Evolutionary conservation across 2,113 vertebrate genomes (phyloP), one percentile per base, ranked within the genome.

Genomic region (Pungitius pungitius): DNA sequence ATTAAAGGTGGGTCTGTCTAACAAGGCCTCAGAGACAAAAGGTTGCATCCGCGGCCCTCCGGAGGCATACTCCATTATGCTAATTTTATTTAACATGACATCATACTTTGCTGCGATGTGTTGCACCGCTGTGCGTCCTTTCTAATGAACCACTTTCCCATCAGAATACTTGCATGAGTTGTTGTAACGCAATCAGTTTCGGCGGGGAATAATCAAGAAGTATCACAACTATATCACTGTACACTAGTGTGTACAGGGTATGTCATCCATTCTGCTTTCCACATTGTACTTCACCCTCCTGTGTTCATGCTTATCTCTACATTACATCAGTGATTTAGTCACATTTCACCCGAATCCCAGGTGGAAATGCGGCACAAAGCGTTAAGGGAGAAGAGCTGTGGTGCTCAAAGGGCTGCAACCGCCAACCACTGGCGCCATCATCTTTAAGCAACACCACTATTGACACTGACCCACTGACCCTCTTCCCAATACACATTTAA

Each of bases 1-100:
- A 68, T 83, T 69, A 83, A 80, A 80, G 75, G 82, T 81, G 80
- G 74, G 26, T 64, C 40, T 43, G 49, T 51, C 20, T 58, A 54
- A 65, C 49, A 59, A 66, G 64, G 17, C 42, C 73, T 69, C 69
- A 8, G 60, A 82, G 62, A 84, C 65, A 60, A 72, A 61, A 62
- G 66, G 66, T 64, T 15, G 69, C 56, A 60, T 69, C 51, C 59
- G 64, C 59, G 47, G 12, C 59, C 51, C 81, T 73, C 73, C 26
- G 35, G 63, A 69, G 61, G 22, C 24, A 8, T 0, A 49, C 47
- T 8, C 3, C 8, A 49, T 55, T 56, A 22, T 26, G 49, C 56
- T 67, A 73, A 72, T 69, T 80, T 47, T 43, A 51, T 73, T 64
- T 63, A 24, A 40, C 58, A 73, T 71, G 58, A 63, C 58, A 77